Evolutionary conservation across 2,797 vertebrate species (phyloP).

Genomic region (Peromyscus aztecus): DNA sequence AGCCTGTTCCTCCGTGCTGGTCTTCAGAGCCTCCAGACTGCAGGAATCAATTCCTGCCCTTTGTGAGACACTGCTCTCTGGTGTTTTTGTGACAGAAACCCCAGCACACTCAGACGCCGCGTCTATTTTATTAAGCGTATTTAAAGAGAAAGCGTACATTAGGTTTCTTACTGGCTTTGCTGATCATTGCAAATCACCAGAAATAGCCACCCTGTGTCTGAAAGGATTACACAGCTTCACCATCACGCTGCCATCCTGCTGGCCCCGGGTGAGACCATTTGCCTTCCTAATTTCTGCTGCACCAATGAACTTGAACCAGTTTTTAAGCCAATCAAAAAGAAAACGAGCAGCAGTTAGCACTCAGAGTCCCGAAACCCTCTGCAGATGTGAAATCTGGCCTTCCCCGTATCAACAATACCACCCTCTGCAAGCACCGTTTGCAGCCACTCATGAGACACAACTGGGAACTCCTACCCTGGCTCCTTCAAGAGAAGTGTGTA

Average conservation of each 20-base stretch:
- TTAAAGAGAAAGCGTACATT: slow-evolving; percentile 1
- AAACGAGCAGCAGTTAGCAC: neutral
- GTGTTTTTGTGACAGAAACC: neutral
- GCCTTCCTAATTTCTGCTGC: neutral
- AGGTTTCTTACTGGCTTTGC: neutral
- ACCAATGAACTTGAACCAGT: neutral
- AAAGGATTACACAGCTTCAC: neutral
- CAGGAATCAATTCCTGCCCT: neutral
- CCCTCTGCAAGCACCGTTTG: neutral
- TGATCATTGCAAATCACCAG: neutral
- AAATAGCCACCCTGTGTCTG: neutral
- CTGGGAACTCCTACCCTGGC: neutral
- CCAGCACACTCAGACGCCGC: neutral
- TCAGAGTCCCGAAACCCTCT: neutral
- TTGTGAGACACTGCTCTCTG: neutral
- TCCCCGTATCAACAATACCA: neutral
- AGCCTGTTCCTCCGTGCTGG: neutral
- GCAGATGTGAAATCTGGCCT: neutral
- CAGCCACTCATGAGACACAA: neutral
- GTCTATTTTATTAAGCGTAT: slow-evolving; percentile 44
- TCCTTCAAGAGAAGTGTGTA: neutral
- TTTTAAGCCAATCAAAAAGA: slow-evolving; percentile 4
- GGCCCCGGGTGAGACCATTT: neutral
- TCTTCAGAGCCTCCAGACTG: neutral
- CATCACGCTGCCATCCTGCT: neutral